phyloP scores from a whole-genome alignment of 2,797 vertebrate genomes.

The Lithobates sylvaticus region DNA sequence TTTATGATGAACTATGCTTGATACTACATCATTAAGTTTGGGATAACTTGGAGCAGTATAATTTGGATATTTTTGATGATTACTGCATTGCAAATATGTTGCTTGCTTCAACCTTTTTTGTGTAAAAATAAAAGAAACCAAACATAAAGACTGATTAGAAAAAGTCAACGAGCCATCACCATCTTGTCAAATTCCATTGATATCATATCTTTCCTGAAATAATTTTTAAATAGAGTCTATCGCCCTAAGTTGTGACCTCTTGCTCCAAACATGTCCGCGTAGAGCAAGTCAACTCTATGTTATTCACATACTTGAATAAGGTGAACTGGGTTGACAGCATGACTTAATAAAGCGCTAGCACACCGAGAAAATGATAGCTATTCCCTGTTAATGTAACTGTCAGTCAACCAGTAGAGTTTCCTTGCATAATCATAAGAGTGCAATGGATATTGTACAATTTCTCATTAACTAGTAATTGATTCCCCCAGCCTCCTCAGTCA shows the following conservation, averaged over 20 bases:
- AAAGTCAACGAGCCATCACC: not conserved
- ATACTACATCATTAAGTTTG: no score
- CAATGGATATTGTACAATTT: conserved; percentile 46
- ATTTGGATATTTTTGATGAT: no score
- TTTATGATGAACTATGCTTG: no score
- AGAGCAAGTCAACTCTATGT: conserved; percentile 38
- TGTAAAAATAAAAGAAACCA: not conserved
- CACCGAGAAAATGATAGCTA: conserved; percentile 46
- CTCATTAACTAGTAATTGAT: conserved; percentile 53
- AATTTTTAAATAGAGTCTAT: not conserved
- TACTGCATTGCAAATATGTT: no score
- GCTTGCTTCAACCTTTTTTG: not conserved
- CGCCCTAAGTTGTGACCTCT: not conserved
- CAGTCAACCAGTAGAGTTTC: conserved; percentile 33
- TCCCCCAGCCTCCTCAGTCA: conserved; percentile 47
- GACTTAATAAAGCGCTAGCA: conserved; percentile 41
- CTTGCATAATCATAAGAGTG: conserved; percentile 49
- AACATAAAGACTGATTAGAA: not conserved
- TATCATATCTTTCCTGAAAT: not conserved
- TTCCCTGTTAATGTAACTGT: conserved; percentile 51
- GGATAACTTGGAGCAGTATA: no score
- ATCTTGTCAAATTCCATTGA: not conserved
- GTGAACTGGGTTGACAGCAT: conserved; percentile 33
- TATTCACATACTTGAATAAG: conserved; percentile 7
- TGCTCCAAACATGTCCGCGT: conserved; percentile 1